Conservation (phyloP, 2,888 invertebrate species). For the Sphinx pinastri region DNA sequence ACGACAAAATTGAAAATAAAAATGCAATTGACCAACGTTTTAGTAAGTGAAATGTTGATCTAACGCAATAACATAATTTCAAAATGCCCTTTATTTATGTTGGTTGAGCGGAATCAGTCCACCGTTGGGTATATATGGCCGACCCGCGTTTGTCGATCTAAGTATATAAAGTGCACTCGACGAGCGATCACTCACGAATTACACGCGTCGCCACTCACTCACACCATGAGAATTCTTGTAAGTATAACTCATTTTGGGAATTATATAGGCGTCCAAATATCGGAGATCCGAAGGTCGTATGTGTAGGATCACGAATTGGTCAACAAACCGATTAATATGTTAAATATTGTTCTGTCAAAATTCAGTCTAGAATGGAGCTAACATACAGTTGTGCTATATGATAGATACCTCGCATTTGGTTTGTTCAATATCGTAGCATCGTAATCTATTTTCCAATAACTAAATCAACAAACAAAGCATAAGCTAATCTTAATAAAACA, state of each 20-base stretch:
- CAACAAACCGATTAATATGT: no score
- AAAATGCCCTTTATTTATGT: slow-evolving; percentile 22
- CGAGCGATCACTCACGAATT: slow-evolving; percentile 59
- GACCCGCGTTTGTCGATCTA: slow-evolving; percentile 40
- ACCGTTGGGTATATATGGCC: slow-evolving; percentile 9
- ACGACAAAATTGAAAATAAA: background rate
- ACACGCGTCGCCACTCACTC: slow-evolving; percentile 54
- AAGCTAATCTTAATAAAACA: no score
- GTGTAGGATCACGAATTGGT: no score
- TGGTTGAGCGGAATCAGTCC: slow-evolving; percentile 4
- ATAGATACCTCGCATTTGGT: no score
- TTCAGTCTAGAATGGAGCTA: no score
- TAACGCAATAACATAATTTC: slow-evolving; percentile 23
- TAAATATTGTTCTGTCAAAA: no score
- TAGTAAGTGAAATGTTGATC: slow-evolving; percentile 14
- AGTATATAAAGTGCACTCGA: slow-evolving; percentile 68
- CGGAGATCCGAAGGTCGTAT: no score
- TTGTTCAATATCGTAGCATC: no score
- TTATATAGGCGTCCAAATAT: background rate
- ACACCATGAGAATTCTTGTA: slow-evolving; percentile 69
- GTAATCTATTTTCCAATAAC: no score
- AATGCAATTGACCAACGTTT: background rate
- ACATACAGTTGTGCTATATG: no score
- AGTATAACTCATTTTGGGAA: slow-evolving; percentile 45
- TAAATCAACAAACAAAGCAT: no score